Evolutionary conservation across 1,140 invertebrate species (phyloP), one percentile per base, ranked within the genome.

Genomic region (Rhagoletis pomonella): DNA sequence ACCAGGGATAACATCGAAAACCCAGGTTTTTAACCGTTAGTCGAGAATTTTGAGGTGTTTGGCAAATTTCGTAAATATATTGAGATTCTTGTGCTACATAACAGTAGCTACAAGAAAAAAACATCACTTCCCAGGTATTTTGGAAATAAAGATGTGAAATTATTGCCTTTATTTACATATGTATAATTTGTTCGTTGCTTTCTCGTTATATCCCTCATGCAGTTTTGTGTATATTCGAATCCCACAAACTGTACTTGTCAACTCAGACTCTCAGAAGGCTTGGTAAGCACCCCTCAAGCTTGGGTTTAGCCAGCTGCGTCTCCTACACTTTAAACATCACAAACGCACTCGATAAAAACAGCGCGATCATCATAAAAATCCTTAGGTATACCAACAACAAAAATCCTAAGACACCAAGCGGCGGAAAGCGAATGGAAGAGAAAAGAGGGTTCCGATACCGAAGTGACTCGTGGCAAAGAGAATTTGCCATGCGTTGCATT

Each of bases 391-490:
- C 50, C 29, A 77, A 77, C 12, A 60, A 2, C 4, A 81, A 67
- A 58, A 59, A 6, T 50, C 69, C 1, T 55, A 58, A 55, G 17
- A 81, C 6, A 55, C 44, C 69, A 73, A 47, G 7, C 5, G 17
- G 17, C 9, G 17, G 60, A 14, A 62, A 14, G 17, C 4, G 42
- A 73, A n/a, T 67, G 39, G 64, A 67, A 5, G 3, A 7, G 29
- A 29, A 4, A 4, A 67, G 29, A 10, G 64, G 4, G 39, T 29
- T 12, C 12, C 19, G 47, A 50, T 6, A 81, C 55, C 73, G 3
- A 3, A 55, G 3, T 17, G 86, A 67, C 86, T 86, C 86, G 86
- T 86, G 86, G 62, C 86, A 86, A 50, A 86, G 59, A 17, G 12
- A 19, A 65, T 47, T 64, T 85, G 7, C 14, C 29, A 55, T 29